These are phyloP conservation scores for Drosophila ercepeae DNA, from an alignment of 1,140 invertebrate genomes.

Conservation along the genomic window DNA sequence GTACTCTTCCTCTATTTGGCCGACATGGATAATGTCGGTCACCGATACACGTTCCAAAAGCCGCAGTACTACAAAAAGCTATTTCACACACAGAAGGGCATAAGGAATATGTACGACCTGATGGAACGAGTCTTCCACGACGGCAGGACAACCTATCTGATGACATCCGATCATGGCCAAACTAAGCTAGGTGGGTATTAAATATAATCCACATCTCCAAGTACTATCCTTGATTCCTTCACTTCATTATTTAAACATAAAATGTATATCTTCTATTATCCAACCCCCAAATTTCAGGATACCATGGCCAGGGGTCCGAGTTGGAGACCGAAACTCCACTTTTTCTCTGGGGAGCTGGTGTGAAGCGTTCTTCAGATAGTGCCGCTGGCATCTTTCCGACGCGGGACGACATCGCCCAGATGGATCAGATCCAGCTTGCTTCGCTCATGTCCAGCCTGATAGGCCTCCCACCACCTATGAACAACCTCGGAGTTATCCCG, in stretches of 20 bases:
- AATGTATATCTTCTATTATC: not conserved
- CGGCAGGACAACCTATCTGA: slow-evolving; percentile 92
- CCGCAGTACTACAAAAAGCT: slow-evolving; percentile 93
- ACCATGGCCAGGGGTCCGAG: slow-evolving; percentile 89
- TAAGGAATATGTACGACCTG: slow-evolving; percentile 88
- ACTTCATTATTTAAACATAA: not conserved
- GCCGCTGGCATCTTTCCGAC: not conserved
- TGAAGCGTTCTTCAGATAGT: not conserved
- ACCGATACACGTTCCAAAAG: slow-evolving; percentile 90
- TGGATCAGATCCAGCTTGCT: slow-evolving; percentile 28
- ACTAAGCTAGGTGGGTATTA: slow-evolving; percentile 93
- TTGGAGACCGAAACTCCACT: slow-evolving; percentile 10
- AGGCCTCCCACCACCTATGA: slow-evolving; percentile 25
- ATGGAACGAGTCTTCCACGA: slow-evolving; percentile 91
- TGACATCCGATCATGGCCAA: slow-evolving; percentile 99
- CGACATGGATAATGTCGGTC: slow-evolving; percentile 91
- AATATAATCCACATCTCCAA: too few relatives aligned
- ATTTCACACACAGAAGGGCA: slow-evolving; percentile 90
- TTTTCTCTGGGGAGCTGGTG: slow-evolving; percentile 22
- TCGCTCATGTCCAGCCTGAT: slow-evolving; percentile 74
- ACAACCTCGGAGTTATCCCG: slow-evolving; percentile 19
- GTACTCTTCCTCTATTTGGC: slow-evolving; percentile 95
- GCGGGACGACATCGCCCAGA: not conserved
- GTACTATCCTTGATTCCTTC: too few relatives aligned
- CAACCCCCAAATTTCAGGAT: slow-evolving; percentile 83